phyloP scores from a whole-genome alignment of 2,888 invertebrate genomes.

The Pardosa pseudoannulata region DNA sequence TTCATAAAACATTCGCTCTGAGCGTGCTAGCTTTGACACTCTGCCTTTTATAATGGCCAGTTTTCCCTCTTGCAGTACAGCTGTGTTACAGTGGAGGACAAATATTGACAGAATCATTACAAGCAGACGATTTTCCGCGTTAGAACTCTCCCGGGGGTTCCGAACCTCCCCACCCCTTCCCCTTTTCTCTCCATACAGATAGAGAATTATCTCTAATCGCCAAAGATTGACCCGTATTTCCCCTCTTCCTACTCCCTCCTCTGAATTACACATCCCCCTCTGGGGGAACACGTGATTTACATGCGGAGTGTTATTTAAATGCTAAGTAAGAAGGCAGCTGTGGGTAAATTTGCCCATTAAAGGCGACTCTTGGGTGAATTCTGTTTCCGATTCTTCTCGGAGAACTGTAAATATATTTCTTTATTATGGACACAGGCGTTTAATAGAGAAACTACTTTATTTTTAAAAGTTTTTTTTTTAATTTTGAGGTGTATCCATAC shows the following conservation, averaged over 20 bases:
- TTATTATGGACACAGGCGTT: no score
- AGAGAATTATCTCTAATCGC: constrained; percentile 8
- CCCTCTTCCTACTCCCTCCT: background rate
- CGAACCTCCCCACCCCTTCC: background rate
- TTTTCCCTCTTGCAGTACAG: background rate
- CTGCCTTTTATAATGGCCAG: background rate
- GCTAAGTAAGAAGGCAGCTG: background rate
- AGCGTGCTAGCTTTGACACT: background rate
- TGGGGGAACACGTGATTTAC: background rate
- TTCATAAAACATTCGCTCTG: background rate
- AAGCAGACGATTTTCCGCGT: constrained; percentile 16
- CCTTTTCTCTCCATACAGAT: background rate
- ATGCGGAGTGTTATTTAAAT: background rate
- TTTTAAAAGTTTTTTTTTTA: no score
- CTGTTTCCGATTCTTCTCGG: no score
- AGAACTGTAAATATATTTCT: no score
- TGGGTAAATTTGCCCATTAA: background rate
- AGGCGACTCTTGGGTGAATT: no score
- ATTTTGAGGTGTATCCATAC: no score
- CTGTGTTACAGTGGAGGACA: constrained; percentile 12
- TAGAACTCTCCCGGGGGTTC: background rate
- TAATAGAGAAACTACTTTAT: no score
- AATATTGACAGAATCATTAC: constrained; percentile 32
- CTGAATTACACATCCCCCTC: background rate
- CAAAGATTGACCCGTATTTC: constrained; percentile 6